phyloP scores from a whole-genome alignment of 1,140 invertebrate species.

The Achatina immaculata region DNA sequence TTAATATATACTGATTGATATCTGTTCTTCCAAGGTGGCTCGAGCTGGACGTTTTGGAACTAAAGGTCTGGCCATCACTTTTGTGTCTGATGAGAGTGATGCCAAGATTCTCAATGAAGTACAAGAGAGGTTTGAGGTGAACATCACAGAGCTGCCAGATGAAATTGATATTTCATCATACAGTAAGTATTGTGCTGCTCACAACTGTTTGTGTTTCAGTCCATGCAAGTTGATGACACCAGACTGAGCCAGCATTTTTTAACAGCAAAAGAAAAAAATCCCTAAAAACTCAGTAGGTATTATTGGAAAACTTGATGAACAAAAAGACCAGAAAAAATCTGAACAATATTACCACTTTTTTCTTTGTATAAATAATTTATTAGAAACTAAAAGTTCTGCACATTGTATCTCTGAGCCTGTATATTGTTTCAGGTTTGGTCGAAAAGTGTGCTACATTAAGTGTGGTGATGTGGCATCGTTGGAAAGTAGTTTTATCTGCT shows the following conservation, averaged over 20 bases:
- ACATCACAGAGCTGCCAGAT: slow-evolving; percentile 96
- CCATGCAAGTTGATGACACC: too few species aligned
- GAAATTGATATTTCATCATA: slow-evolving; percentile 98
- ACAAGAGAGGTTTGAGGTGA: slow-evolving; percentile 98
- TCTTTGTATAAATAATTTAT: too few species aligned
- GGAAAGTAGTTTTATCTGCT: not conserved
- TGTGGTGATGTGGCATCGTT: slow-evolving; percentile 1
- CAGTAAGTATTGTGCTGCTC: slow-evolving; percentile 73
- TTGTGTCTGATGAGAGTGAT: slow-evolving; percentile 97
- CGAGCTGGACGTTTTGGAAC: slow-evolving; percentile 96
- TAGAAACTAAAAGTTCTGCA: not conserved
- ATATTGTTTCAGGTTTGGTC: not conserved
- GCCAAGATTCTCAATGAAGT: slow-evolving; percentile 98
- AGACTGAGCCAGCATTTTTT: too few species aligned
- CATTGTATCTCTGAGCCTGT: not conserved
- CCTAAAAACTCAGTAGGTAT: too few species aligned
- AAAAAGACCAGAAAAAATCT: too few species aligned
- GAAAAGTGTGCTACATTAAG: not conserved
- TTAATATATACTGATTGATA: too few species aligned
- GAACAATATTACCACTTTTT: too few species aligned
- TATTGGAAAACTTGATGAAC: too few species aligned
- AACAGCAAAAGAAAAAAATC: too few species aligned
- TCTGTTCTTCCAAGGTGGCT: slow-evolving; percentile 77
- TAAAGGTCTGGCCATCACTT: slow-evolving; percentile 97
- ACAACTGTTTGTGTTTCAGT: too few species aligned